phyloP scores from a whole-genome alignment of 2,797 vertebrate species.

The Oreochromis mossambicus region DNA sequence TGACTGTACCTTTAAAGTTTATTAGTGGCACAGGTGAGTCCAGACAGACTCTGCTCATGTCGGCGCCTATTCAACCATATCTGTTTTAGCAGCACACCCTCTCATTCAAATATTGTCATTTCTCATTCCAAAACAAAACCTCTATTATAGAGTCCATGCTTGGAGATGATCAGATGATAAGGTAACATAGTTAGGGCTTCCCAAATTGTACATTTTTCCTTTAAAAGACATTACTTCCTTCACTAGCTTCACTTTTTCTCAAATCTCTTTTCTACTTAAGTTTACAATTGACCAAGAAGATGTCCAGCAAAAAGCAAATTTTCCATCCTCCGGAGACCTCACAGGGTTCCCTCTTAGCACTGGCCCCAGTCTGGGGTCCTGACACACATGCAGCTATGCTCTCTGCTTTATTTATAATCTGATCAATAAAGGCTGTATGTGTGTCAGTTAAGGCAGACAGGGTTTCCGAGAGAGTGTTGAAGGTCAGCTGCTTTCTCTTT shows the following conservation, averaged over 20 bases:
- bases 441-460: slow-evolving; percentile 6
- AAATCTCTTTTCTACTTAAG: background rate
- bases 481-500: slow-evolving; percentile 64
- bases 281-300: background rate
- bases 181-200: background rate
- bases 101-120: background rate
- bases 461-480: slow-evolving; percentile 15
- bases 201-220: background rate
- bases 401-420: too few species aligned
- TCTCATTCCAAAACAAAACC: background rate
- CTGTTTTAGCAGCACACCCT: background rate
- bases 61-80: background rate
- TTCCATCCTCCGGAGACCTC: background rate
- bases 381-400: too few species aligned
- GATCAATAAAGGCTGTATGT: too few species aligned
- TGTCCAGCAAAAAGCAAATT: background rate
- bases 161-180: background rate
- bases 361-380: slow-evolving; percentile 11
- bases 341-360: background rate
- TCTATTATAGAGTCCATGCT: background rate
- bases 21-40: background rate
- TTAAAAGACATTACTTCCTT: background rate
- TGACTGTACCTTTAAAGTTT: background rate
- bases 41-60: background rate
- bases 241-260: background rate